A percentile compares a stretch with the other conserved stretches of the same genome.
These are phyloP conservation scores for Nemoura dubitans DNA, from an alignment of 2,888 invertebrate genomes.

Conservation along the genomic window DNA sequence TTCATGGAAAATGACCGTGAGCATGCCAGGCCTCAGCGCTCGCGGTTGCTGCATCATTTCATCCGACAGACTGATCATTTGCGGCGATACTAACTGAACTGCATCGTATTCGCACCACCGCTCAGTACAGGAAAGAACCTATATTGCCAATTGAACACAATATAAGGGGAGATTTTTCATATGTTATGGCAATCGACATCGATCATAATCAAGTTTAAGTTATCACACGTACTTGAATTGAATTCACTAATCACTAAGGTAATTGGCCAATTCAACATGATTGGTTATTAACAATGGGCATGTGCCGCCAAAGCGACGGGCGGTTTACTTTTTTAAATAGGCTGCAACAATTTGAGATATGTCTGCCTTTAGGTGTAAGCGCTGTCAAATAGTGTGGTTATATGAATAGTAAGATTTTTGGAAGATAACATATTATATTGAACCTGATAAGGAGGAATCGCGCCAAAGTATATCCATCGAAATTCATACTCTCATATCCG, in stretches of 20 bases:
- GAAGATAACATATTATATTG: no score
- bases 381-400: no score
- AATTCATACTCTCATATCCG: no score
- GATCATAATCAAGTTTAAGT: conserved; percentile 4
- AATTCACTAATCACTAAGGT: conserved; percentile 2
- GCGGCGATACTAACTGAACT: background rate
- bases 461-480: no score
- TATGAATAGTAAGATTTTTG: no score
- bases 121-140: conserved; percentile 7
- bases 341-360: no score
- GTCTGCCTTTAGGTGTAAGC: no score
- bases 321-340: background rate
- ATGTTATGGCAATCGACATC: background rate
- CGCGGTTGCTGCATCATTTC: background rate
- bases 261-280: background rate
- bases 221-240: conserved; percentile 12
- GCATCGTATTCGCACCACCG: background rate
- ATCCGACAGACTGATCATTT: background rate
- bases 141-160: background rate
- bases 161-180: background rate
- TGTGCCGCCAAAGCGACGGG: background rate
- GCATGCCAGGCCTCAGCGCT: background rate
- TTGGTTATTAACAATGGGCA: conserved; percentile 7
- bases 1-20: background rate
- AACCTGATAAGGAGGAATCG: no score